Percentiles rank a stretch among this genome's conserved stretches.
phyloP scores from a whole-genome alignment of 2,113 vertebrate species.

The Hippocampus zosterae region DNA sequence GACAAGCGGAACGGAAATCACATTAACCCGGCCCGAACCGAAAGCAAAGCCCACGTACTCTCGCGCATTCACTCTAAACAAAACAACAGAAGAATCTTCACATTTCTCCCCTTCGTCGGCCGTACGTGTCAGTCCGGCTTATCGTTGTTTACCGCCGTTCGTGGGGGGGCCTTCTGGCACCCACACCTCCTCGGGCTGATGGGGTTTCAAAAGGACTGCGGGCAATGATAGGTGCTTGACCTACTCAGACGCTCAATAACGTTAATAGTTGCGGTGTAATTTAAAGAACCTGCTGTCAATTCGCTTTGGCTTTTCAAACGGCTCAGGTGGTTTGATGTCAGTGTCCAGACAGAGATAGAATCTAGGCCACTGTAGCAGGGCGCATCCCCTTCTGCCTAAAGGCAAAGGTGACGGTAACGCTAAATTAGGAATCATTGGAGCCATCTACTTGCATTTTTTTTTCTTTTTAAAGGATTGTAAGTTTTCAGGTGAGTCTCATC shows the following conservation, averaged over 20 bases:
- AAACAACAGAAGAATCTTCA: constrained; percentile 57
- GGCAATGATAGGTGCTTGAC: constrained; percentile 33
- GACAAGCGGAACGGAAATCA: constrained; percentile 77
- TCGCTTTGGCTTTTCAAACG: constrained; percentile 27
- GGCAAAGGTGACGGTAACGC: constrained; percentile 67
- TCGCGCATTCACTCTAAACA: constrained; percentile 56
- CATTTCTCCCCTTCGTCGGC: constrained; percentile 60
- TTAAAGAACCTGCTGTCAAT: constrained; percentile 11
- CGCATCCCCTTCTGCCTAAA: constrained; percentile 47
- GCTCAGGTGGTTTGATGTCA: constrained; percentile 32
- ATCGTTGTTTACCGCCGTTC: constrained; percentile 66
- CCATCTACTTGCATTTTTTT: constrained; percentile 40
- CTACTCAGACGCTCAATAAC: constrained; percentile 30
- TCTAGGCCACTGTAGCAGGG: constrained; percentile 57
- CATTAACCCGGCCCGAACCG: constrained; percentile 71
- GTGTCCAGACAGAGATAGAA: constrained; percentile 45
- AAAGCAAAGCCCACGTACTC: constrained; percentile 56
- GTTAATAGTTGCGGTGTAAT: constrained; percentile 15
- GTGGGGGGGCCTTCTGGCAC: constrained; percentile 61
- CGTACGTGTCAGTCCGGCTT: constrained; percentile 66
- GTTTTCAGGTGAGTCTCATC: constrained; percentile 56
- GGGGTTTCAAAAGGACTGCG: constrained; percentile 33
- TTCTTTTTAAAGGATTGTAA: constrained; percentile 38
- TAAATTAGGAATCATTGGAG: constrained; percentile 69
- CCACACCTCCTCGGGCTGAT: constrained; percentile 53